Evolutionary conservation across 2,113 vertebrate genomes (phyloP).

Genomic region (Peromyscus maniculatus): DNA sequence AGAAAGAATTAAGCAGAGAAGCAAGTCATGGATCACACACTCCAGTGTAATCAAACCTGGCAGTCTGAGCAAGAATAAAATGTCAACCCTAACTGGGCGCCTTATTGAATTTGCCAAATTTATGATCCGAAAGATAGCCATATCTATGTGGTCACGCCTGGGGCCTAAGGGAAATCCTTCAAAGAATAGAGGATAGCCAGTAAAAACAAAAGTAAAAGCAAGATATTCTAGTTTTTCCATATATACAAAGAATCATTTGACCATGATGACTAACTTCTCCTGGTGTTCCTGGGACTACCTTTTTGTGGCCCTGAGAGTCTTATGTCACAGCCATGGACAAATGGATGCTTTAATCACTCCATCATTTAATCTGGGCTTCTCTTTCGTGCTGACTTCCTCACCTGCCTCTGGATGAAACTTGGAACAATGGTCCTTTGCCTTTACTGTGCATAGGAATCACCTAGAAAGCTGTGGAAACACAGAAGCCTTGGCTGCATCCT

Average conservation of each 20-base stretch:
- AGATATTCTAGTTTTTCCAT: background rate
- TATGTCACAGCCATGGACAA: background rate
- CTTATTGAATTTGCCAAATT: slow-evolving; percentile 65
- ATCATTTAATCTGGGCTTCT: background rate
- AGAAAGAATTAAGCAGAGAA: slow-evolving; percentile 60
- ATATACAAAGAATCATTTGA: background rate
- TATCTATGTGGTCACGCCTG: slow-evolving; percentile 46
- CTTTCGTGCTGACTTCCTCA: background rate
- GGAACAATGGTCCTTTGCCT: background rate
- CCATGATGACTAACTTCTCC: background rate
- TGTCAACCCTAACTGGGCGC: slow-evolving; percentile 68
- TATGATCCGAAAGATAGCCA: slow-evolving; percentile 47
- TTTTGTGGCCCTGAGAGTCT: background rate
- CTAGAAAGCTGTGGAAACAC: background rate
- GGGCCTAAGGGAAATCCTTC: slow-evolving; percentile 17
- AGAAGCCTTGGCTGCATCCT: no score
- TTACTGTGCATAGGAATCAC: background rate
- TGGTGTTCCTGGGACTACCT: background rate
- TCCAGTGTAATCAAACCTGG: slow-evolving; percentile 59
- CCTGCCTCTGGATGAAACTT: background rate
- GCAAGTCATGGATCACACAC: slow-evolving; percentile 69
- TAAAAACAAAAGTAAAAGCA: slow-evolving; percentile 32
- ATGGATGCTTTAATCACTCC: background rate
- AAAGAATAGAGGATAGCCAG: slow-evolving; percentile 34
- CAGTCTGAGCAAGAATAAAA: slow-evolving; percentile 54